Evolutionary conservation across 1,140 invertebrate species (phyloP).

Genomic region (Hypsibius dujardini): DNA sequence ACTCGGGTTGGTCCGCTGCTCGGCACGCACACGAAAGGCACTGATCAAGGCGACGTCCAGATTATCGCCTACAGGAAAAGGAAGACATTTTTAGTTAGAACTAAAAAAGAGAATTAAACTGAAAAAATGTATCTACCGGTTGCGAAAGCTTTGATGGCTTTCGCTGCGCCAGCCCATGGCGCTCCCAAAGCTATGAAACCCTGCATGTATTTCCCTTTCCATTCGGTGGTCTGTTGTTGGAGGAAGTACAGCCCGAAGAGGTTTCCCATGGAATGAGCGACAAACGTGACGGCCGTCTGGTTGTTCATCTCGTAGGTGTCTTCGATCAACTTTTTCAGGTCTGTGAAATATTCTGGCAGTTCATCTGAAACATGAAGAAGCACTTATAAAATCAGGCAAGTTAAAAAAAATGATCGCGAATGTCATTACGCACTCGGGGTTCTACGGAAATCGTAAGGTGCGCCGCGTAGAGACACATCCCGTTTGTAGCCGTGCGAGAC

Average conservation of each 20-base stretch:
- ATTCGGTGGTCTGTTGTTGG: slow-evolving; percentile 51
- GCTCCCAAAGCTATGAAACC: slow-evolving; percentile 63
- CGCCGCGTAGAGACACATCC: slow-evolving; percentile 17
- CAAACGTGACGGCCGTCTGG: slow-evolving; percentile 53
- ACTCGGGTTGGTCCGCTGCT: slow-evolving; percentile 84
- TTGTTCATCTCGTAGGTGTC: slow-evolving; percentile 62
- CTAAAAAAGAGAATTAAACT: slow-evolving; percentile 22
- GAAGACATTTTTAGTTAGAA: too few species aligned
- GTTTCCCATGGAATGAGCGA: slow-evolving; percentile 91
- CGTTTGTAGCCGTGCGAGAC: slow-evolving; percentile 16
- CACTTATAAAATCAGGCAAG: too few species aligned
- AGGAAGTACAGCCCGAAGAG: slow-evolving; percentile 70
- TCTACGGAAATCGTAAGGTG: slow-evolving; percentile 22
- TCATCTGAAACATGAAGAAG: slow-evolving; percentile 75
- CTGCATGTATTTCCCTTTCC: slow-evolving; percentile 80
- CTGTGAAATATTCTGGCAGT: slow-evolving; percentile 57
- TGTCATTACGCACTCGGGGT: slow-evolving; percentile 19
- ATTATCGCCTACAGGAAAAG: slow-evolving; percentile 69
- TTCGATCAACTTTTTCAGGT: slow-evolving; percentile 63
- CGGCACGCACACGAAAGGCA: slow-evolving; percentile 52
- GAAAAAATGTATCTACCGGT: slow-evolving; percentile 46
- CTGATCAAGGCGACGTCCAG: slow-evolving; percentile 66
- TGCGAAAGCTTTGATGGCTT: slow-evolving; percentile 77
- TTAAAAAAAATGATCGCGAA: not conserved
- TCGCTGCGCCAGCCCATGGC: slow-evolving; percentile 83